Evolutionary conservation across 2,888 invertebrate species (phyloP).

Genomic region (Agriopis leucophaearia): DNA sequence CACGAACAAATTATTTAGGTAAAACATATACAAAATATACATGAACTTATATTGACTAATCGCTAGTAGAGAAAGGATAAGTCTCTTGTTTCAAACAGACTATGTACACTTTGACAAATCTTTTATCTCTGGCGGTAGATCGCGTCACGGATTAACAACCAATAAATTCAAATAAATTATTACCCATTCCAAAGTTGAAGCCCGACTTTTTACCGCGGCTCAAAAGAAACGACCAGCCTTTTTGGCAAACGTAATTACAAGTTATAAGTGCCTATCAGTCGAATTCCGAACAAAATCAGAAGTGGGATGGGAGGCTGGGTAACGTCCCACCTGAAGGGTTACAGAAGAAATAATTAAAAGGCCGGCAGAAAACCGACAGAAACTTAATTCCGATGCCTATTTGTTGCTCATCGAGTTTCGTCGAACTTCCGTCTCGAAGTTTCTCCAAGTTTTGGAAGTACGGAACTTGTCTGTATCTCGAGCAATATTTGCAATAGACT

Average conservation of each 20-base stretch:
- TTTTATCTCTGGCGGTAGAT: not conserved
- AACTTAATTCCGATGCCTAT: constrained; percentile 84
- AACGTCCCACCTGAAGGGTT: constrained; percentile 71
- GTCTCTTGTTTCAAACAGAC: not conserved
- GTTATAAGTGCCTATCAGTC: constrained; percentile 65
- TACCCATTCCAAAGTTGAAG: constrained; percentile 16
- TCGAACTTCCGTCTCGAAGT: constrained; percentile 59
- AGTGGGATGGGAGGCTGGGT: constrained; percentile 56
- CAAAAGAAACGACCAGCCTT: constrained; percentile 37
- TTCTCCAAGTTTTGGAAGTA: constrained; percentile 51
- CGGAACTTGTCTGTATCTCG: constrained; percentile 61
- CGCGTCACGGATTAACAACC: not conserved
- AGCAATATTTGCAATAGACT: constrained; percentile 77
- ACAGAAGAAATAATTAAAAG: constrained; percentile 83
- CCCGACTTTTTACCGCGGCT: constrained; percentile 32
- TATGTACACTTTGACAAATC: not conserved
- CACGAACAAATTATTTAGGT: no score
- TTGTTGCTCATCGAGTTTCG: constrained; percentile 80
- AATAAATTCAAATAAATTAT: constrained; percentile 24
- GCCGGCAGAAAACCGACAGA: constrained; percentile 77
- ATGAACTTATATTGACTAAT: no score
- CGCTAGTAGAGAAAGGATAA: not conserved
- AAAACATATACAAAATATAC: no score
- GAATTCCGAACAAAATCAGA: constrained; percentile 63
- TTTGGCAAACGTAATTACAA: constrained; percentile 61